Percentiles rank a stretch among this genome's conserved stretches.
phyloP scores from a whole-genome alignment of 2,888 invertebrate genomes.

The Calephelis perditalis region DNA sequence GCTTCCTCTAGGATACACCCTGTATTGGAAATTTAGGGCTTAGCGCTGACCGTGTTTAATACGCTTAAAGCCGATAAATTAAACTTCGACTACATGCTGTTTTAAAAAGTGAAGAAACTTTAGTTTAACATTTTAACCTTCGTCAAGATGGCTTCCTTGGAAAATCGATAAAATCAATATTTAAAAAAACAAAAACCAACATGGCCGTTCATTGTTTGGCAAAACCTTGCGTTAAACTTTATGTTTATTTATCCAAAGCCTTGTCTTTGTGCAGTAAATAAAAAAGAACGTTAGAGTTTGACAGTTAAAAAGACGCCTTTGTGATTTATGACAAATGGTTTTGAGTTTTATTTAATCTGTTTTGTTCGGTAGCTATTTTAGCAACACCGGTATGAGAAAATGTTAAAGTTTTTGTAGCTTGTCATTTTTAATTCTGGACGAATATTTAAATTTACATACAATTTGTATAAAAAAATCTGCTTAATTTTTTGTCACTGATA shows the following conservation, averaged over 20 bases:
- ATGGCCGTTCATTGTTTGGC: background rate
- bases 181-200: slow-evolving; percentile 1
- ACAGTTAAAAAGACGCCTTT: background rate
- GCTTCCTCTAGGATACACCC: too few relatives aligned
- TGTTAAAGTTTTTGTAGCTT: too few relatives aligned
- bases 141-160: background rate
- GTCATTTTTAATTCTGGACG: too few relatives aligned
- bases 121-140: background rate
- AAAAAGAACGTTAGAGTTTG: background rate
- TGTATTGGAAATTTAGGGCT: too few relatives aligned
- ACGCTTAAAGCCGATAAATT: too few relatives aligned
- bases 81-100: background rate
- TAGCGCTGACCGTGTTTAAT: too few relatives aligned
- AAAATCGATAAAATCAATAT: slow-evolving; percentile 3
- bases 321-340: too few relatives aligned
- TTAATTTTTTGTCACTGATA: too few relatives aligned
- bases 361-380: background rate
- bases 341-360: background rate
- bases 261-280: background rate
- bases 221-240: background rate
- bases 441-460: background rate
- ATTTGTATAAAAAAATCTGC: too few relatives aligned
- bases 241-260: background rate
- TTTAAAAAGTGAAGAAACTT: background rate
- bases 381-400: too few relatives aligned